Base-by-base conservation (phyloP, 2,888 invertebrate genomes). In the Tinea pellionella region DNA sequence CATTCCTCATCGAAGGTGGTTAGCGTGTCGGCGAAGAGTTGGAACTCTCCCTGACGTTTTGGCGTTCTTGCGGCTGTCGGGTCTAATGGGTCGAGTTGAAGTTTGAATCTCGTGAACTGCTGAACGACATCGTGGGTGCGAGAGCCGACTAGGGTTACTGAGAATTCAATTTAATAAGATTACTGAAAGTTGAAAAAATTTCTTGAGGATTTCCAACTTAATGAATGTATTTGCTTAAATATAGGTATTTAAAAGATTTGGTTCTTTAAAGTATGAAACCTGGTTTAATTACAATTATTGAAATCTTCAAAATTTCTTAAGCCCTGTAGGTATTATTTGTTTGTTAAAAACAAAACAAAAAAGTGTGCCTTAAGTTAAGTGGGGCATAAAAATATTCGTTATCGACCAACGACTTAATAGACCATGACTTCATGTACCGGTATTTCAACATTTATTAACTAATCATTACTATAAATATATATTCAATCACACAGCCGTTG, bases 1-100 rank as follows among this genome's bases (percentile, higher is more conserved):
- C 97, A 97, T 65, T 91, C 91, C 64, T 95, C 94, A 64, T 94
- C 92, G 75, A 96, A 96, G 67, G 80, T 88, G 18, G 90, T 88
- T 51, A 92, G 77, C 9, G 89, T 88, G 67, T 91, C 90, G 0
- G 88, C 88, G 69, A 88, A 88, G 63, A 88, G 77, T 67, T 88
- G 87, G 76, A 88, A 87, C 74, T 86, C 80, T 41, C 88, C 88
- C 67, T 79, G 84, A 61, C 69, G 70, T 64, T 69, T 65, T 0
- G 78, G 77, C 0, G 69, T 64, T 15, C 82, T 71, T 59, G 67
- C 68, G 32, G 74, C 80, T 15, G 74, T 83, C 18, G 81, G 89
- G 68, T 78, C 88, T 67, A 88, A 81, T 0, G 93, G 91, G 65
- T 95, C 94, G 4, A 93, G 91, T 8, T 91, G 90, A 63, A 97